Evolutionary conservation across 1,140 invertebrate genomes (phyloP).

Genomic region (Theocolax elegans): DNA sequence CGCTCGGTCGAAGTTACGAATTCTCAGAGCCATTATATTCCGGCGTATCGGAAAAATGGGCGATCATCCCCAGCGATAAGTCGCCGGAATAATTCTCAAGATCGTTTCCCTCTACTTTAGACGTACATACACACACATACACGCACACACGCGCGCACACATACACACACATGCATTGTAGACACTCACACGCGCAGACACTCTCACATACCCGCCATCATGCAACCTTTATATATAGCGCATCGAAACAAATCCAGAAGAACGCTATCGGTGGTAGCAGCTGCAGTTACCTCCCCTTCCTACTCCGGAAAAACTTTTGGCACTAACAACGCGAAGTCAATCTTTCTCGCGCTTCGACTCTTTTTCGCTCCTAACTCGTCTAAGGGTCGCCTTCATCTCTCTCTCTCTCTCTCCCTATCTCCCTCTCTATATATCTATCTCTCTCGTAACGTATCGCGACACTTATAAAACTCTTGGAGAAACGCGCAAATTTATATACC

Average conservation of each 20-base stretch:
- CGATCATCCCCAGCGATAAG: conserved; percentile 26
- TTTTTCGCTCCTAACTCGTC: conserved; percentile 1
- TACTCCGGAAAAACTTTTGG: conserved; percentile 44
- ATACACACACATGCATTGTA: too few species aligned
- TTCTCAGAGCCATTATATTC: not conserved
- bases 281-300: not conserved
- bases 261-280: conserved; percentile 7
- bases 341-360: conserved; percentile 41
- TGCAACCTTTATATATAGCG: not conserved
- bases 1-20: too few species aligned
- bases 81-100: conserved; percentile 41
- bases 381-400: not conserved
- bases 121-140: too few species aligned
- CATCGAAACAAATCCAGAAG: conserved; percentile 3
- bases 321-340: conserved; percentile 46
- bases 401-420: not conserved
- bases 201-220: not conserved
- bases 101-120: conserved; percentile 22
- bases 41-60: conserved; percentile 21
- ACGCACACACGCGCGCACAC: too few species aligned
- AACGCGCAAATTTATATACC: too few species aligned
- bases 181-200: too few species aligned
- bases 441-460: conserved; percentile 45
- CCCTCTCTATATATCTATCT: not conserved
- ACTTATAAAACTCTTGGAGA: conserved; percentile 45